Evolutionary conservation across 2,888 invertebrate species (phyloP), one percentile per base, ranked within the genome.

Genomic region (Parnassius apollo): DNA sequence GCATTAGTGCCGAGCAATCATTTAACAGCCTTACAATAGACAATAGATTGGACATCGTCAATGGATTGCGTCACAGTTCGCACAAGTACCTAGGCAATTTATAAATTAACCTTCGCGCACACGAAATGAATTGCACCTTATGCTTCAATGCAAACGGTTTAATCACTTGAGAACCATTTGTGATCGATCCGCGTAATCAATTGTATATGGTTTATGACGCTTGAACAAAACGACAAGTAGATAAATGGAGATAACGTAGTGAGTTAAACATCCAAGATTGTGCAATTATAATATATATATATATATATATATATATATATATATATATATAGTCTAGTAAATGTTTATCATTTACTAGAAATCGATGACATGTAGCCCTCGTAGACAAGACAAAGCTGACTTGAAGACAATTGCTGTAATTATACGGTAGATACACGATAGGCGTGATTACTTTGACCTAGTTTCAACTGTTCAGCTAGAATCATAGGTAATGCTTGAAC

Each of bases 101-200:
- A 56, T 18, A n/a, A 9, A 22, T 10, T 9, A 52, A 62, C 53
- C 62, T 58, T 44, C 62, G 50, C 62, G 45, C 12, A 44, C 57
- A 57, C 50, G 50, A 25, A 58, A 48, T 50, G 22, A 2, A 45
- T 13, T 62, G n/a, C 50, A 51, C 50, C 55, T 62, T 58, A 62
- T 45, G 55, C 46, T 45, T 55, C 48, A 22, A 62, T 59, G 58
- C 54, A 55, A 55, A 59, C 8, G 45, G 44, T 51, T 13, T 59
- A 63, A 63, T 59, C 52, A 50, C 59, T 44, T 12, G 22, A 59
- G 35, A 42, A 44, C 63, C 63, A 59, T 63, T 63, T 55, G 42
- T 4, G 62, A 53, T 54, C 10, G 42, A 51, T 49, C n/a, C 12
- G 46, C 46, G 11, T 46, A 46, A 46, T 52, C 46, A 56, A 25